phyloP scores from a whole-genome alignment of 92 coral and sea anemone species.

The Bergia puertoricense region DNA sequence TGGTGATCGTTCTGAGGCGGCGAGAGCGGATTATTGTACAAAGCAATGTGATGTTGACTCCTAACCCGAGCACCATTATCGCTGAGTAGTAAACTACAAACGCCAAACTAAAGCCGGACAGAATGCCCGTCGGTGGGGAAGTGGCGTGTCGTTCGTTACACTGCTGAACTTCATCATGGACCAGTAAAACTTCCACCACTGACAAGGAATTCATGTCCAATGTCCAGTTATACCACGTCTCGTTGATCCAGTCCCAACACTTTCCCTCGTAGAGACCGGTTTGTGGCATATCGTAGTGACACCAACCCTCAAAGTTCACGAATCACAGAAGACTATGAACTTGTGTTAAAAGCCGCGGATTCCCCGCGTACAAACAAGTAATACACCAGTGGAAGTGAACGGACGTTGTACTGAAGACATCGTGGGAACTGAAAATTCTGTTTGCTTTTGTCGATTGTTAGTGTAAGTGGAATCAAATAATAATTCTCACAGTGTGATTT shows the following conservation, averaged over 20 bases:
- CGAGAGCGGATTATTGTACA: conserved; percentile 67
- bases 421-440: conserved; percentile 3
- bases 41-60: conserved; percentile 63
- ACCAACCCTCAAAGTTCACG: neutral
- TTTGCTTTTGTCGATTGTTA: neutral
- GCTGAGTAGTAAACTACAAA: conserved; percentile 53
- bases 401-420: neutral
- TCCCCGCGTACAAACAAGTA: neutral
- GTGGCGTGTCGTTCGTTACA: neutral
- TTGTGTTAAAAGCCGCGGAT: neutral
- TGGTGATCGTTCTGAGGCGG: conserved; percentile 82
- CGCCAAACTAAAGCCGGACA: neutral
- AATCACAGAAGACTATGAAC: neutral
- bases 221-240: conserved; percentile 26
- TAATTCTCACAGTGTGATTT: neutral
- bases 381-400: neutral
- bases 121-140: neutral
- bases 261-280: neutral
- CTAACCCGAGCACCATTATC: conserved; percentile 59
- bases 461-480: neutral
- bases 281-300: neutral
- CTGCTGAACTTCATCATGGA: neutral
- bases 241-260: conserved; percentile 16
- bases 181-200: neutral
- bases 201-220: neutral